Evolutionary conservation across 1,140 invertebrate species (phyloP).

Genomic region (Camponotus pennsylvanicus): DNA sequence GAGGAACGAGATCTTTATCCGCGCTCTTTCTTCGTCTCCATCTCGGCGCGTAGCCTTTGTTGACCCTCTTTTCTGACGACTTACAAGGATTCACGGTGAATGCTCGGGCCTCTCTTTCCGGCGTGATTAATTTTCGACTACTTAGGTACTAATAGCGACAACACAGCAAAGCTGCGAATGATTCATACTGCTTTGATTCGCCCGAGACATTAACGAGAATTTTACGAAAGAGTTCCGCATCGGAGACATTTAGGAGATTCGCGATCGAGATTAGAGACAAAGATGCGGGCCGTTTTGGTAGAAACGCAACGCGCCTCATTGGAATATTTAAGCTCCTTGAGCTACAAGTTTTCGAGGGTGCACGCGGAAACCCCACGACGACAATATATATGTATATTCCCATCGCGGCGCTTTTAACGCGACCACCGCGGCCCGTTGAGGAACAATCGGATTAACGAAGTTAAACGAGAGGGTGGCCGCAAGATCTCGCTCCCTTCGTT

Average conservation of each 20-base stretch:
- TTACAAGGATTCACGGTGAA: neutral
- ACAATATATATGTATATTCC: constrained; percentile 81
- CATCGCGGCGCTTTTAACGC: constrained; percentile 71
- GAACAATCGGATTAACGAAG: constrained; percentile 83
- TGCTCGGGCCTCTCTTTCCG: neutral
- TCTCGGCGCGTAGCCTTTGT: neutral
- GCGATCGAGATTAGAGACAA: neutral
- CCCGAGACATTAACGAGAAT: neutral
- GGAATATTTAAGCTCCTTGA: constrained; percentile 31
- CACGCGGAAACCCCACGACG: constrained; percentile 55
- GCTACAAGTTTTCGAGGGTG: neutral
- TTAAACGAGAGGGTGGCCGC: constrained; percentile 73
- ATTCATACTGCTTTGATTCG: neutral
- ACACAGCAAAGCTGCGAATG: neutral
- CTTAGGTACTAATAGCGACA: neutral
- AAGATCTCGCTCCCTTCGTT: constrained; percentile 17
- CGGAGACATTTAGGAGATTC: neutral
- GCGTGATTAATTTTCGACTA: constrained; percentile 5
- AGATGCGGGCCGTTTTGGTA: neutral
- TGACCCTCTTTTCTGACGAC: constrained; percentile 35
- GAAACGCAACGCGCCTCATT: neutral
- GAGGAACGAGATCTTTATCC: constrained; percentile 54
- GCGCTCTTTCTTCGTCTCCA: neutral
- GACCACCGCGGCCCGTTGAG: constrained; percentile 54
- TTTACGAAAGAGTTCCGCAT: neutral